These are phyloP conservation scores for Strongylocentrotus purpuratus DNA, from an alignment of 35 echinoderm and acorn worm genomes.

Conservation along the genomic window DNA sequence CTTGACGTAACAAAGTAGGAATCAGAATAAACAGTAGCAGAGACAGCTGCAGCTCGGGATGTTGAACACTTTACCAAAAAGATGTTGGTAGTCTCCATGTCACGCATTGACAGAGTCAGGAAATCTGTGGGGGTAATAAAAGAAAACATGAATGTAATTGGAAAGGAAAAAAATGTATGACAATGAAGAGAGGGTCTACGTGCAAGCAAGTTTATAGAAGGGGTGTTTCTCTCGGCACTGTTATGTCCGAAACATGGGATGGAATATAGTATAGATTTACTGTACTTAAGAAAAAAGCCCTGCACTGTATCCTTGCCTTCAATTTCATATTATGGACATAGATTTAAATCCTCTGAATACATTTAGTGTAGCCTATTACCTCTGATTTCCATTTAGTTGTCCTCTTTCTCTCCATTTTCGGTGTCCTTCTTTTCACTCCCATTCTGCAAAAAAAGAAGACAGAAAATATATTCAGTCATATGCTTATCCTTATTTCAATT, in stretches of 20 bases:
- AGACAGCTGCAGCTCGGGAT: neutral
- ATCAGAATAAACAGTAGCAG: neutral
- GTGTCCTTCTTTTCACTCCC: conserved; percentile 63
- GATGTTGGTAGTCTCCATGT: neutral
- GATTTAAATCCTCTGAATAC: no score
- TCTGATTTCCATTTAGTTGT: neutral
- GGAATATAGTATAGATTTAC: no score
- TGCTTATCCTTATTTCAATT: neutral
- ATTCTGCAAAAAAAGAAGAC: conserved; percentile 58
- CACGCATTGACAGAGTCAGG: neutral
- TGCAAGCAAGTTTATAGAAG: no score
- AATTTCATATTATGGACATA: no score
- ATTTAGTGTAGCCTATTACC: neutral
- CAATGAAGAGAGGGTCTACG: no score
- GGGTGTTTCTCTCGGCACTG: no score
- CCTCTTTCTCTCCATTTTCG: conserved; percentile 69
- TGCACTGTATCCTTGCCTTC: no score
- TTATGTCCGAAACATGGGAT: no score
- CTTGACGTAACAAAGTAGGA: neutral
- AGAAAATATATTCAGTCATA: neutral
- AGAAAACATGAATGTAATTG: neutral
- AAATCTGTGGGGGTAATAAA: neutral
- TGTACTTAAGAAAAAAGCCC: no score
- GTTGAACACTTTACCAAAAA: neutral
- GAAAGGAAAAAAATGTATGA: neutral